Evolutionary conservation across 2,888 invertebrate species (phyloP), one percentile per base, ranked within the genome.

Genomic region (Esperia sulphurella): DNA sequence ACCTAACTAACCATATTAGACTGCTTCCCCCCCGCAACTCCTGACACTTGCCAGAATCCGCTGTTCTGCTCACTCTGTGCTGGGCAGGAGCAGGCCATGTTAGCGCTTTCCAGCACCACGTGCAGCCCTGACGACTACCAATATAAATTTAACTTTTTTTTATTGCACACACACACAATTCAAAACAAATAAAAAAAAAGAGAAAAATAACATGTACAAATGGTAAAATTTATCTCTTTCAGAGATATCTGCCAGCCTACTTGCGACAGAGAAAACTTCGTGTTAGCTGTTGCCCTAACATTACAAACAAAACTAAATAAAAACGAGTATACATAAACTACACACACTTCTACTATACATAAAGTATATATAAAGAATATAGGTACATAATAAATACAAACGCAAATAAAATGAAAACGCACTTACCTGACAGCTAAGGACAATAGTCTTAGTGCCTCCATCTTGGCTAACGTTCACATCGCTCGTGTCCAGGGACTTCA

Each of bases 41-140:
- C 90, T 0, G 86, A 85, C 6, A 88, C 83, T 52, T 89, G 84
- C 90, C 90, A 90, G 38, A 85, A 54, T 31, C 86, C 84, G 52
- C 82, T 84, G 63, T 73, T 83, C 54, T 87, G 77, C 37, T 68
- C 66, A 37, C 66, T 67, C 8, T 62, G 55, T 0, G 68, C 55
- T 0, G 90, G 90, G 41, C 90, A 90, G 0, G 85, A 81, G 51
- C 90, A 90, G 0, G 72, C 64, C 3, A 63, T 12, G 41, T 68
- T 63, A 0, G 67, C 60, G 30, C 79, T 83, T 51, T 90, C 87
- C 57, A 90, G 52, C 37, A 83, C 77, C 41, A 90, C 86, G 49
- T 83, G 80, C 0, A 89, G 63, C 0, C 90, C 89, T 45, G 90
- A 89, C 0, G 75, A 65, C 90, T 90, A 59, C 21, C 21, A 5